Percentiles rank a stretch among this genome's conserved stretches.
These are phyloP conservation scores for Cryptomyrus ogoouensis DNA, from an alignment of 2,113 vertebrate genomes.

Conservation along the genomic window DNA sequence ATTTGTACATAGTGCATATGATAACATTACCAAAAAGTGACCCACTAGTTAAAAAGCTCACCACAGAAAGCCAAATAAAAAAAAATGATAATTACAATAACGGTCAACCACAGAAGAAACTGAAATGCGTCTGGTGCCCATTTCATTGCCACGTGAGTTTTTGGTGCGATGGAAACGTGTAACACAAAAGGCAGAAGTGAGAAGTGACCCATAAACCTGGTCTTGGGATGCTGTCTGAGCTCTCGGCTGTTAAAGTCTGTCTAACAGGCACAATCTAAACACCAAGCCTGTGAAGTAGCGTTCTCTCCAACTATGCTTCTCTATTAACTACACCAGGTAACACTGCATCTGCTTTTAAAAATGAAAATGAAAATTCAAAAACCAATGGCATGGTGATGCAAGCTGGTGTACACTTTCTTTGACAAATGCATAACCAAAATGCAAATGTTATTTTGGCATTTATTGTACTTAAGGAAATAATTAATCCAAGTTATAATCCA, in stretches of 20 bases:
- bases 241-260: not conserved
- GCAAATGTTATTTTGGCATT: not conserved
- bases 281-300: not conserved
- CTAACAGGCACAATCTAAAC: not conserved
- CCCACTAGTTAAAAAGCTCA: not conserved
- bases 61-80: not conserved
- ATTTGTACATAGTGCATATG: slow-evolving; percentile 8
- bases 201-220: not conserved
- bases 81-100: not conserved
- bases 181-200: not conserved
- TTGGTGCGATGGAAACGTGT: not conserved
- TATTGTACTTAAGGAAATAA: not conserved
- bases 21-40: not conserved
- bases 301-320: not conserved
- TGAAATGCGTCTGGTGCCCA: not conserved
- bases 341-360: not conserved
- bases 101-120: not conserved
- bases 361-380: not conserved
- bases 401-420: not conserved
- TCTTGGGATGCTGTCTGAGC: not conserved
- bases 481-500: not conserved
- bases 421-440: not conserved
- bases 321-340: not conserved
- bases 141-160: not conserved
- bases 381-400: not conserved